Evolutionary conservation across 2,888 invertebrate species (phyloP).

Genomic region (Agrotis puta): DNA sequence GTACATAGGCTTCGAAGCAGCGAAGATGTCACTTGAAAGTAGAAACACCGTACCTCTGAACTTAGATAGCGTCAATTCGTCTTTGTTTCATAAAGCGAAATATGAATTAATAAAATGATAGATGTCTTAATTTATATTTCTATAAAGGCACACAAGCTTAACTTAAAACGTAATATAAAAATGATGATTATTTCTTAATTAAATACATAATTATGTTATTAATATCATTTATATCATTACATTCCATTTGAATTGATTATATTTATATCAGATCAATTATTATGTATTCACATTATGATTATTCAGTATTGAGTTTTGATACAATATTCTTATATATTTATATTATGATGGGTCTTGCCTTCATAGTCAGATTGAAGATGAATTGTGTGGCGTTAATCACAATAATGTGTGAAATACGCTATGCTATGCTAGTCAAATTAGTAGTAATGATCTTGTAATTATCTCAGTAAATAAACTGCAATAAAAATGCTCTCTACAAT

Average conservation of each 20-base stretch:
- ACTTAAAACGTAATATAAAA: constrained; percentile 18
- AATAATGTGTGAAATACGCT: constrained; percentile 1
- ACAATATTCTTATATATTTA: too few relatives aligned
- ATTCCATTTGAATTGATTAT: constrained; percentile 29
- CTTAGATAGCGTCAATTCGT: constrained; percentile 60
- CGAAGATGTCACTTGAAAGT: constrained; percentile 91
- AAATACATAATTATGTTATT: neutral
- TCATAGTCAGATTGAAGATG: neutral
- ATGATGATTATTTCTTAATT: neutral
- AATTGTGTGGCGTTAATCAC: neutral
- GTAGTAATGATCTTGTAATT: neutral
- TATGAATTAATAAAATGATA: constrained; percentile 50
- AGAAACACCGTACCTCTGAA: constrained; percentile 91
- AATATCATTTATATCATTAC: neutral
- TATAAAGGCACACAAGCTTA: constrained; percentile 44
- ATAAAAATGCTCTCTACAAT: neutral
- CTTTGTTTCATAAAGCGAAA: constrained; percentile 27
- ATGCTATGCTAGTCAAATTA: neutral
- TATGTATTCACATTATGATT: constrained; percentile 1
- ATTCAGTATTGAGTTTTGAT: neutral
- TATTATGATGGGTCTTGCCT: too few relatives aligned
- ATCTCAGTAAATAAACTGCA: neutral
- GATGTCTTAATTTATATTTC: constrained; percentile 34
- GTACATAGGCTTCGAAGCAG: constrained; percentile 92
- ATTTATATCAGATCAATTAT: constrained; percentile 16